These are phyloP conservation scores for Otus sunia DNA, from an alignment of 2,113 vertebrate genomes.

Conservation along the genomic window DNA sequence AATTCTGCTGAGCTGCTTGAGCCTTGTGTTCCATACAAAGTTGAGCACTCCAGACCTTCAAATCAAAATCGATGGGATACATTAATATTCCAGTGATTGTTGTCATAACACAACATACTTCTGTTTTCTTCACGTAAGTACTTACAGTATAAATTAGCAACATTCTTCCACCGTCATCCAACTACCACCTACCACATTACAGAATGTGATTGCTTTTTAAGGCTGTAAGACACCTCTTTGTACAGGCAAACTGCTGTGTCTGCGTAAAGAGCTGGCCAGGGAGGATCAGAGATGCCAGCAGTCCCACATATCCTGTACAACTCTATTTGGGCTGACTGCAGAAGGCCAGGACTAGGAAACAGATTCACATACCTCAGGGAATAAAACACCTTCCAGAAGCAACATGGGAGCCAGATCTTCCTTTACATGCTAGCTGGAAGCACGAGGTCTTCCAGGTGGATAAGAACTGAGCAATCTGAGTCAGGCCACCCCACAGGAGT, in stretches of 20 bases:
- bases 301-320: rapidly evolving
- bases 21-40: slow-evolving; percentile 88
- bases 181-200: not conserved
- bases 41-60: slow-evolving; percentile 89
- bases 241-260: not conserved
- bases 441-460: not conserved
- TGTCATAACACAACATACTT: not conserved
- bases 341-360: not conserved
- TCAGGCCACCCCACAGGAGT: not conserved
- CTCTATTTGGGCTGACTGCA: not conserved
- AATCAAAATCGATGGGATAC: not conserved
- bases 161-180: not conserved
- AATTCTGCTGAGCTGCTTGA: slow-evolving; percentile 84
- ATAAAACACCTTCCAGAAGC: not conserved
- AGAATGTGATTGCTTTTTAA: not conserved
- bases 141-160: not conserved
- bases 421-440: not conserved
- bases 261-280: not conserved
- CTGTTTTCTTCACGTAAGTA: not conserved
- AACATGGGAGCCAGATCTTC: not conserved
- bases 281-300: not conserved
- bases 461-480: not conserved
- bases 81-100: not conserved
- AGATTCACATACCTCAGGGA: not conserved
- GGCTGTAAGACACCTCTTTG: not conserved